Base-by-base conservation (phyloP, 2,113 vertebrate genomes). In the Erinaceus europaeus region DNA sequence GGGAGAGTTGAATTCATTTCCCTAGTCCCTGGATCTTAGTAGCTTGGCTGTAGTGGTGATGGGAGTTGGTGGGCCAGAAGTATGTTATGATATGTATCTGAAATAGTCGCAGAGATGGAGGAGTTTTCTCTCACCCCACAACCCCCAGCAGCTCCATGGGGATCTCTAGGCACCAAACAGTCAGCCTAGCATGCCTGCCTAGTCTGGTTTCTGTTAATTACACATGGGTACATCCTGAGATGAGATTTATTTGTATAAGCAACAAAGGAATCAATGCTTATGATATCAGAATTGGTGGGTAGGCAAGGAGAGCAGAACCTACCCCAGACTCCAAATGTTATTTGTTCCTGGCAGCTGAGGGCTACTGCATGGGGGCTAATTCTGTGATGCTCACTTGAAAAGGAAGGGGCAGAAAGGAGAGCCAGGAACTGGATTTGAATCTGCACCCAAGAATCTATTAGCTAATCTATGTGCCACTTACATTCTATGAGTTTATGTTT, bases 371-470 rank as follows among this genome's bases (percentile, higher is more conserved):
- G 21, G 18, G 44, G 71, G 13, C 5, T 5, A 48, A 21, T n/a
- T 29, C 34, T 17, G 0, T 50, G 29, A 69, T 2, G 4, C 46
- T 29, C 15, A 2, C 17, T 25, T 0, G 4, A 27, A 21, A 29
- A 34, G 23, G 44, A 3, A 6, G 1, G 52, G 1, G 55, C 44
- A 18, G 29, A 29, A 38, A 4, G 12, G 38, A 38, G 42, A 57
- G 25, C 5, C 1, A 0, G 1, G 46, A 32, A 27, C 38, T 36
- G 25, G 34, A 27, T 71, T 69, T 0, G 0, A 68, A 6, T 32
- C 34, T 38, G 14, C 52, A 32, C 27, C 65, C 40, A 11, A 62
- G 44, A 11, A 25, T 4, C 76, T 62, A 0, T 46, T 9, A 8
- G 21, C 52, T 64, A 2, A 18, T 11, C n/a, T n/a, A n/a, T 68